phyloP scores from a whole-genome alignment of 2,888 invertebrate species.

The Ichneumoninae sp. region DNA sequence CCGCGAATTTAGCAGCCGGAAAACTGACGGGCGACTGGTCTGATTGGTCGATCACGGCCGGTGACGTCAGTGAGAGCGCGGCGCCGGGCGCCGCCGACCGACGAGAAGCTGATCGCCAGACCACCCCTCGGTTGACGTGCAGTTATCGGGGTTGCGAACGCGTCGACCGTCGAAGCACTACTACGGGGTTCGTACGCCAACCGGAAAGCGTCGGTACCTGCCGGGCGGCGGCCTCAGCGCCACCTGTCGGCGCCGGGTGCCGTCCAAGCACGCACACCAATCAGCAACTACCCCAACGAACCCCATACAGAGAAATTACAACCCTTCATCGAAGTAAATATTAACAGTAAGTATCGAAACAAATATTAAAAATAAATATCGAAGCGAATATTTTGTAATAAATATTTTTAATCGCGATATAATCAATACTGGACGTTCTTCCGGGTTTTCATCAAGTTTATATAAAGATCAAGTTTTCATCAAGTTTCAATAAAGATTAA shows the following conservation, averaged over 20 bases:
- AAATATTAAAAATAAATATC: no score
- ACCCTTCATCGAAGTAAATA: no score
- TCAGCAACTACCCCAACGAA: no score
- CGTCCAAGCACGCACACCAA: background rate
- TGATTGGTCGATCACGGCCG: slow-evolving; percentile 87
- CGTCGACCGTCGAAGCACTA: background rate
- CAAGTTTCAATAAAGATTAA: no score
- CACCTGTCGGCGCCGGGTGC: slow-evolving; percentile 32
- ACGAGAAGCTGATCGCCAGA: slow-evolving; percentile 8
- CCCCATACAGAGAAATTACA: no score
- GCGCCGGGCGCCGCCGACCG: slow-evolving; percentile 70
- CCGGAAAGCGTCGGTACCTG: slow-evolving; percentile 43
- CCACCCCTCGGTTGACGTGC: slow-evolving; percentile 44
- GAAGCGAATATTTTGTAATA: no score
- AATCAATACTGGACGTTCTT: no score
- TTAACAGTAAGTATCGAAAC: no score
- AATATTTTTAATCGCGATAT: no score
- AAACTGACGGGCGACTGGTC: slow-evolving; percentile 85
- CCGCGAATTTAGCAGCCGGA: slow-evolving; percentile 80
- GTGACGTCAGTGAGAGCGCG: slow-evolving; percentile 85
- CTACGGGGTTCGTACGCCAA: slow-evolving; percentile 19
- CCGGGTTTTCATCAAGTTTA: no score
- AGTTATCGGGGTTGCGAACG: slow-evolving; percentile 41
- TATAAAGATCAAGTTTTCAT: no score
- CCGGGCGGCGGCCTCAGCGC: slow-evolving; percentile 37